These are phyloP conservation scores for Suillia variegata DNA, from an alignment of 2,888 invertebrate genomes.

Conservation along the genomic window DNA sequence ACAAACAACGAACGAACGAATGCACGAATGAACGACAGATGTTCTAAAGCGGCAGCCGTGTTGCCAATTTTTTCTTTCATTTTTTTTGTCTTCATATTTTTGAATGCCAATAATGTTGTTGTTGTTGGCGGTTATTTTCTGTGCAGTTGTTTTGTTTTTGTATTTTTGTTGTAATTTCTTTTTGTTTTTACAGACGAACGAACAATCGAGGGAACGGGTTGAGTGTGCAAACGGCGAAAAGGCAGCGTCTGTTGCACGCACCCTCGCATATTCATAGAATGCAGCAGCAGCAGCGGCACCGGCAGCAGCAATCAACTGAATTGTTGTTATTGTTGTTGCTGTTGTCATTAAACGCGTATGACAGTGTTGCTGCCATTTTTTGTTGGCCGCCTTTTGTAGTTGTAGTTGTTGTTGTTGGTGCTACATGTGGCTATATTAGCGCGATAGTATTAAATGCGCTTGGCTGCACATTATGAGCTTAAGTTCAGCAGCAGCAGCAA, in stretches of 20 bases:
- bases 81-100: not conserved
- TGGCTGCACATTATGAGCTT: conserved; percentile 33
- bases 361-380: not conserved
- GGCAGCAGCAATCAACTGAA: too few species aligned
- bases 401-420: not conserved
- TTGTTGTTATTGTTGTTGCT: not conserved
- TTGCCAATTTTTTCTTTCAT: too few species aligned
- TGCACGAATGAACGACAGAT: too few species aligned
- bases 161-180: not conserved
- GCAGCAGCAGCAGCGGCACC: too few species aligned
- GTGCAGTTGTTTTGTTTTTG: not conserved
- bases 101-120: not conserved
- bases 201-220: too few species aligned
- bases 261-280: not conserved
- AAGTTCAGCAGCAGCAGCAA: not conserved
- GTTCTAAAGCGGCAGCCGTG: not conserved
- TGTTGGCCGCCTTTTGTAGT: too few species aligned
- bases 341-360: not conserved
- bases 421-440: conserved; percentile 4
- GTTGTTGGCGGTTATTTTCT: not conserved
- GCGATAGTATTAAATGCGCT: conserved; percentile 30
- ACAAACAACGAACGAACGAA: too few species aligned
- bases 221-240: too few species aligned
- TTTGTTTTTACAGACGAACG: not conserved
- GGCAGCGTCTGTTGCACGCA: not conserved